phyloP scores from a whole-genome alignment of 2,888 invertebrate species.

The Salticus scenicus region DNA sequence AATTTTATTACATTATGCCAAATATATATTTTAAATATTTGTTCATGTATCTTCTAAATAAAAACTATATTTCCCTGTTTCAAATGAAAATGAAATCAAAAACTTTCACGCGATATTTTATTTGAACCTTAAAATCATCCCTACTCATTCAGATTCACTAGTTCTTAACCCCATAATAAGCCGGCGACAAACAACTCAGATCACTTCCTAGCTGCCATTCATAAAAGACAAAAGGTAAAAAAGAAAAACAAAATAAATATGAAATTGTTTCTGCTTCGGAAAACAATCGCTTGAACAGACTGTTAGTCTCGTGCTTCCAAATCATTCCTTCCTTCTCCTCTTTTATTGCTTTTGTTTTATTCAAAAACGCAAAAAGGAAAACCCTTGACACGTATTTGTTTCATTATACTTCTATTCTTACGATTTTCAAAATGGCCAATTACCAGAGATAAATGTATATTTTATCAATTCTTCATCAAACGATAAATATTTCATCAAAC shows the following conservation, averaged over 20 bases:
- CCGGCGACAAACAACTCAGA: conserved; percentile 34
- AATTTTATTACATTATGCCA: too few species aligned
- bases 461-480: too few species aligned
- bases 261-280: conserved; percentile 60
- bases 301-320: conserved; percentile 31
- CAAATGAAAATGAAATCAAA: too few species aligned
- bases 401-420: conserved; percentile 17
- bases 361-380: conserved; percentile 47
- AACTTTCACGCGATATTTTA: too few species aligned
- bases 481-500: too few species aligned
- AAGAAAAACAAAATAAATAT: conserved; percentile 27
- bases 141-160: neutral
- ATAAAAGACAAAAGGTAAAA: conserved; percentile 14
- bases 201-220: conserved; percentile 42
- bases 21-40: too few species aligned
- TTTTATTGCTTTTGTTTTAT: conserved; percentile 34
- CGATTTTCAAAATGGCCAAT: conserved; percentile 11
- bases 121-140: neutral
- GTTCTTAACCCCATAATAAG: neutral
- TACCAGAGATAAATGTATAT: neutral
- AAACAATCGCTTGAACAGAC: conserved; percentile 38
- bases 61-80: too few species aligned
- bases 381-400: conserved; percentile 60
- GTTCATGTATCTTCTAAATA: too few species aligned
- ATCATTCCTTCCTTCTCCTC: conserved; percentile 34